Base-by-base conservation (phyloP, 1,140 invertebrate species). In the Heliconius hermathena region DNA sequence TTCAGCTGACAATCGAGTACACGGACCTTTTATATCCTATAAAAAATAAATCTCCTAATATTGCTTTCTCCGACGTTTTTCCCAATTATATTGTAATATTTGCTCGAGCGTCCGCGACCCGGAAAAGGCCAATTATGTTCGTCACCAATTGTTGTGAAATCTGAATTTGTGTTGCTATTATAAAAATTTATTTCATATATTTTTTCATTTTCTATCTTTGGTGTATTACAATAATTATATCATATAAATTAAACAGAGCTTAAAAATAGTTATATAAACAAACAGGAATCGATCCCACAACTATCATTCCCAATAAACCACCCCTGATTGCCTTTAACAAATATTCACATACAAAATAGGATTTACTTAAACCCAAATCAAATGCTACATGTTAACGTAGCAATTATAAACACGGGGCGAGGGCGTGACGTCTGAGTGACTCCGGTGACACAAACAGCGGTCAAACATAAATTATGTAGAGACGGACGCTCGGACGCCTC, bases 1-100 rank as follows among this genome's bases (percentile, higher is more conserved):
- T 72, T 76, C 71, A 54, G 29, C n/a, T 73, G 66, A 80, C 66
- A 71, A 77, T 71, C 70, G 66, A 52, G 33, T 33, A 77, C 70
- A 54, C 70, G 22, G 71, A 41, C 71, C 38, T 76, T 76, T 76
- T 76, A 76, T 46, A 49, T 18, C 74, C 60, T 49, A 26, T 41
- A 11, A 76, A 74, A 74, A 74, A 29, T 66, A 66, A 66, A 29
- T 29, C 60, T 66, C 22, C 60, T 66, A 66, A 66, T 66, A 66
- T 66, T 66, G 60, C 60, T 66, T 8, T 60, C 41, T 4, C 22
- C 13, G 22, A 16, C 60, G 26, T 66, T 66, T 66, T 66, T 66
- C 26, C 26, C 60, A 66, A 66, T 66, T 66, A 66, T 66, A 29
- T 66, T 66, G 60, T 66, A 29, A 66, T 66, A 66, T 66, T 66